Evolutionary conservation across 2,888 invertebrate genomes (phyloP).

Genomic region (Stenoptilia bipunctidactyla): DNA sequence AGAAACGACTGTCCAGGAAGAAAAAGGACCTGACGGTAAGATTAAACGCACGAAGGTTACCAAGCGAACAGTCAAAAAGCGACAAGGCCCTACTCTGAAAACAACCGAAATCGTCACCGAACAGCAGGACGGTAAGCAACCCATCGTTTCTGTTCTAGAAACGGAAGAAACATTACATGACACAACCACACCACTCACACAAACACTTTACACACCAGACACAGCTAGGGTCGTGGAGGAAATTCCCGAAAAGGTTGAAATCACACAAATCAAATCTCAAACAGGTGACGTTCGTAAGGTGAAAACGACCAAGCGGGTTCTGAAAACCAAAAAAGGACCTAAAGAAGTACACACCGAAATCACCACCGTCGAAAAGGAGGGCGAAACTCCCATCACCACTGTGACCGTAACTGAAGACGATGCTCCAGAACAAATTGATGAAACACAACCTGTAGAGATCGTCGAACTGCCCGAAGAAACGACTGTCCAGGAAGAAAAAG

Average conservation of each 20-base stretch:
- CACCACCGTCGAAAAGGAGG: not conserved
- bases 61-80: not conserved
- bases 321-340: not conserved
- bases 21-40: not conserved
- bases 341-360: not conserved
- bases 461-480: not conserved
- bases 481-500: conserved; percentile 7
- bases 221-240: not conserved
- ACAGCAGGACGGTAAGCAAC: not conserved
- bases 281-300: not conserved
- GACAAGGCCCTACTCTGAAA: not conserved
- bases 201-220: not conserved
- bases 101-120: not conserved
- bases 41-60: not conserved
- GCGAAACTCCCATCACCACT: not conserved
- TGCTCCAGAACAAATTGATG: not conserved
- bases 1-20: not conserved
- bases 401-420: not conserved
- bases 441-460: not conserved
- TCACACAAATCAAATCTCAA: not conserved
- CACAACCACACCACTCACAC: not conserved
- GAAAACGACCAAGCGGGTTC: not conserved
- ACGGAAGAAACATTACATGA: not conserved
- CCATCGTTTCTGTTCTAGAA: not conserved
- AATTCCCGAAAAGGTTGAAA: not conserved